Evolutionary conservation across 2,888 invertebrate genomes (phyloP), one percentile per base, ranked within the genome.

Genomic region (Apodemia zela): DNA sequence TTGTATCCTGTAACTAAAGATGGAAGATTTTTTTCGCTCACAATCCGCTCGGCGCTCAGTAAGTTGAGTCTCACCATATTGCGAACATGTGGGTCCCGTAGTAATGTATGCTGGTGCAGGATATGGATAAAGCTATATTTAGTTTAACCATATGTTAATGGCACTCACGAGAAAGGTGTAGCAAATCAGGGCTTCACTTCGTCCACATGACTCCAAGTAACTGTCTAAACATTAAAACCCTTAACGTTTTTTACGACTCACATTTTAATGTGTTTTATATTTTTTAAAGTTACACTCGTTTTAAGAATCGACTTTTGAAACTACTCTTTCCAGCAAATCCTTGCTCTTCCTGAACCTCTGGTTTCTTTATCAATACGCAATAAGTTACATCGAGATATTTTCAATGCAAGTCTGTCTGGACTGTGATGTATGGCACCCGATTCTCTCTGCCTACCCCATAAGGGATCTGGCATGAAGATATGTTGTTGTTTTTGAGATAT

Each of bases 1-100:
- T 38, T 51, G 82, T 85, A 89, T 90, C 90, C 90, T 90, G 90
- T 91, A 90, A 91, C 78, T 73, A 77, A 87, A 91, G 89, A 86
- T 80, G 84, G 77, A 38, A 73, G 70, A 68, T 38, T 75, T 85
- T 87, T 91, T 89, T 89, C 86, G 82, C 79, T 76, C 70, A 72
- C 81, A 83, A 85, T 81, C 82, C 80, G 79, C 84, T 81, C 80
- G 77, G 85, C 80, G 79, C 84, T 81, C 80, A 77, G 85, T 80
- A 85, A 86, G 84, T 76, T 82, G 84, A 86, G 74, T 76, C 78
- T 67, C 77, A 73, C 80, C 90, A 90, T 89, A 80, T 89, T 91
- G 90, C 81, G 73, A 86, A 84, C 89, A 89, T 89, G 81, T 89
- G 89, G 87, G 78, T 73, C 69, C 75, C 80, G 79, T 73, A 74